phyloP scores from a whole-genome alignment of 53 echinoderm and acorn worm genomes.

The Patiria pectinifera region DNA sequence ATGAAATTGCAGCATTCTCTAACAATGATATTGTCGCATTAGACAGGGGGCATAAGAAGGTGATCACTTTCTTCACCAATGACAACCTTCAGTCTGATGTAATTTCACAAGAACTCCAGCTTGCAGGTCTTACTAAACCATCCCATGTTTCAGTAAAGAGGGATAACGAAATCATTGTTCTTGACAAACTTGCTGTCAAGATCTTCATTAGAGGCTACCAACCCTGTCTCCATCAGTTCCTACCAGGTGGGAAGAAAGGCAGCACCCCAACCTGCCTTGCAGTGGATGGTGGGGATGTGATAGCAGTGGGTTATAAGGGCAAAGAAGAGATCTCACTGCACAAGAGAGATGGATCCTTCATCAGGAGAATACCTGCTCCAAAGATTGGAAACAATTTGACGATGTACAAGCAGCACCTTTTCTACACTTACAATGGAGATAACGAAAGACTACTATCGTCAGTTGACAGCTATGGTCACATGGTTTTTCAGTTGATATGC shows the following conservation, averaged over 20 bases:
- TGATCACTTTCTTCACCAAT: not conserved
- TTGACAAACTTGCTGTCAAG: not conserved
- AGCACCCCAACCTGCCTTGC: no score
- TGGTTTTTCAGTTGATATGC: no score
- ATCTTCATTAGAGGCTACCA: no score
- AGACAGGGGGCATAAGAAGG: not conserved
- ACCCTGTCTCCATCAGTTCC: no score
- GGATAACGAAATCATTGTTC: not conserved
- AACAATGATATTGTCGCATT: not conserved
- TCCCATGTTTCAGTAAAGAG: no score
- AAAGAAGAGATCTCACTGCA: no score
- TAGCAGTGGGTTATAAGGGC: no score
- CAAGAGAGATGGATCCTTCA: no score
- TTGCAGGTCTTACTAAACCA: not conserved
- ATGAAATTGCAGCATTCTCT: conserved; percentile 20
- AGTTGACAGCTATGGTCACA: no score
- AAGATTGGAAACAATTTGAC: not conserved
- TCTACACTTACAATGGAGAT: not conserved
- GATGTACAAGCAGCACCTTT: not conserved
- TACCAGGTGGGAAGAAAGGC: no score
- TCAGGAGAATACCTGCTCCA: no score
- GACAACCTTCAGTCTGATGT: not conserved
- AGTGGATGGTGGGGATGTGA: no score
- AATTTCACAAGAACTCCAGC: not conserved
- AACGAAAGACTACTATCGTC: not conserved